These are phyloP conservation scores for Dasysyrphus tricinctus DNA, from an alignment of 2,888 invertebrate genomes.

Conservation along the genomic window DNA sequence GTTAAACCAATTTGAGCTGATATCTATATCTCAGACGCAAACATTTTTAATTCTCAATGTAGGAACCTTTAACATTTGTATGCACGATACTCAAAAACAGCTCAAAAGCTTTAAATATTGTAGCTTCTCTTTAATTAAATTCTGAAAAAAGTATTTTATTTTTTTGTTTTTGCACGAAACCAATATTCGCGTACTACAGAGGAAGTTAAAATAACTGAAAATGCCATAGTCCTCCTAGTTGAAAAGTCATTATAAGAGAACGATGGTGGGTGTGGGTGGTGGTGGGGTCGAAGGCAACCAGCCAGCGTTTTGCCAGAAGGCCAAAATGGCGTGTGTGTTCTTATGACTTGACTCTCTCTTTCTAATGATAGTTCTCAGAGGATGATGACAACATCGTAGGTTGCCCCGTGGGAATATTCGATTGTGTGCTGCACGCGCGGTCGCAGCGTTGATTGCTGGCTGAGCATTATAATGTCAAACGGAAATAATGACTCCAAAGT, in stretches of 20 bases:
- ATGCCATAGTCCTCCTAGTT: background rate
- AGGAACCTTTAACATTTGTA: background rate
- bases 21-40: background rate
- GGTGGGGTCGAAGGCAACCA: background rate
- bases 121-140: background rate
- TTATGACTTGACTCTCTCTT: conserved; percentile 1
- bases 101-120: background rate
- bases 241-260: conserved; percentile 33
- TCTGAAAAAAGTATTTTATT: background rate
- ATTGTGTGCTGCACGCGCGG: conserved; percentile 55
- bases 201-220: conserved; percentile 8
- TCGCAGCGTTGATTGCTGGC: conserved; percentile 34
- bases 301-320: conserved; percentile 16
- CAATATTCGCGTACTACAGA: background rate
- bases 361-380: background rate
- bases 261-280: background rate
- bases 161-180: background rate
- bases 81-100: background rate
- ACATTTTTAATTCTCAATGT: no score
- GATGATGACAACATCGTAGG: conserved; percentile 55
- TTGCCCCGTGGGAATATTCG: conserved; percentile 56
- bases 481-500: conserved; percentile 63
- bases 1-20: no score
- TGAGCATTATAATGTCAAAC: conserved; percentile 47
- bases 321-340: conserved; percentile 38